Percentiles rank a stretch among this genome's conserved stretches.
Conservation (phyloP, 2,113 vertebrate species). For the Pangasianodon gigas region DNA sequence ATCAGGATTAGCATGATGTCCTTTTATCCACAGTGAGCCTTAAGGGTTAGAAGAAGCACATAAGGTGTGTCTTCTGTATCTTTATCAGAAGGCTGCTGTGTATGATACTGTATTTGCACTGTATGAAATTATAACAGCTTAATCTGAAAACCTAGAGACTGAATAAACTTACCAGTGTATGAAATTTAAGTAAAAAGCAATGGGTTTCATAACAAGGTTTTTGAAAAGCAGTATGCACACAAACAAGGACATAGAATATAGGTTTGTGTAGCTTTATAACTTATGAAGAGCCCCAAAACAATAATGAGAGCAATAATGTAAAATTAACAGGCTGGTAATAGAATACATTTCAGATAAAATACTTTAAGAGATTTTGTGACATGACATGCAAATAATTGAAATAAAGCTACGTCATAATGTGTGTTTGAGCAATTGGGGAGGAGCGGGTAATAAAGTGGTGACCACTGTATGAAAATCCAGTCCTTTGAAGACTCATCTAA, state of each 20-base stretch:
- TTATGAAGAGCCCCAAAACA: background rate
- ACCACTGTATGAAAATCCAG: background rate
- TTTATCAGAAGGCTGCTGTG: constrained; percentile 10
- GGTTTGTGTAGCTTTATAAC: background rate
- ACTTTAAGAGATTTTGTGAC: background rate
- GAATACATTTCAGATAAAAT: background rate
- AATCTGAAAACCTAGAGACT: background rate
- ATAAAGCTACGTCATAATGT: background rate
- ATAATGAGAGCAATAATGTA: background rate
- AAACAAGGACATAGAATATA: background rate
- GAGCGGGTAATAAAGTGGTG: background rate
- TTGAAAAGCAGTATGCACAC: background rate
- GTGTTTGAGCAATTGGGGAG: background rate
- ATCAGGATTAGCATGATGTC: constrained; percentile 38
- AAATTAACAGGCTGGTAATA: background rate
- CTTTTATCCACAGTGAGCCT: constrained; percentile 37
- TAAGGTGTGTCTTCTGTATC: constrained; percentile 9
- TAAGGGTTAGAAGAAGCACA: constrained; percentile 16
- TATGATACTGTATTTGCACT: constrained; percentile 5
- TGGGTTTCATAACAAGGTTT: background rate
- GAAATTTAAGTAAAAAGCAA: background rate
- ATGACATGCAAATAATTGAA: background rate
- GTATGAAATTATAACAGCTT: background rate
- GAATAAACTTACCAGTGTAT: background rate
- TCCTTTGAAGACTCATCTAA: background rate